Conservation (phyloP, 2,113 vertebrate genomes). For the Phoenicopterus ruber region DNA sequence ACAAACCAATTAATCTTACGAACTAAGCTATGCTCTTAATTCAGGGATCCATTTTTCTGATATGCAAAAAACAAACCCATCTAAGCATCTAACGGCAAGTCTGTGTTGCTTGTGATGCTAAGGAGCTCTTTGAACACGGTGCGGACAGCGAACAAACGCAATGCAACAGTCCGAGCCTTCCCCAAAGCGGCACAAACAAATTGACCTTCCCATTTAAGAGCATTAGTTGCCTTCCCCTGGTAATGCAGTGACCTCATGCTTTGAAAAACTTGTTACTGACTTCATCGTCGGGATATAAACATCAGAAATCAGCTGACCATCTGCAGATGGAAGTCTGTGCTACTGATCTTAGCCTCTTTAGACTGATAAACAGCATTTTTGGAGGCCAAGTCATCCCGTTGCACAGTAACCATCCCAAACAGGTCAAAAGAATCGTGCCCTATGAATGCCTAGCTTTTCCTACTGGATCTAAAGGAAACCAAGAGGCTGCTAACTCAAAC, state of each 20-base stretch:
- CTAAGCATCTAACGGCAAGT: neutral
- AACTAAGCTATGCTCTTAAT: neutral
- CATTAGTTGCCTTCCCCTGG: neutral
- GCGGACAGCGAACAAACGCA: neutral
- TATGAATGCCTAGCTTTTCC: neutral
- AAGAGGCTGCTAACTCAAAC: neutral
- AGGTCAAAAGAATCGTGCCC: neutral
- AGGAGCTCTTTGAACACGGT: neutral
- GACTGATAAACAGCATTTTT: neutral
- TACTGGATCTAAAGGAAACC: neutral
- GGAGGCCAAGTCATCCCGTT: neutral
- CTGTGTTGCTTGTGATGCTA: neutral
- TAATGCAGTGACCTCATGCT: neutral
- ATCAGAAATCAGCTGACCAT: neutral
- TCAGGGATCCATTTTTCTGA: neutral
- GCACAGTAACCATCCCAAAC: rapidly evolving
- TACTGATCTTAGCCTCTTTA: neutral
- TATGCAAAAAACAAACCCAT: neutral
- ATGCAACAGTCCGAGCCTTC: neutral
- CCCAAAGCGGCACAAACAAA: neutral
- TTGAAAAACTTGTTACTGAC: neutral
- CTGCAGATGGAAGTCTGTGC: neutral
- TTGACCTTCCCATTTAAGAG: neutral
- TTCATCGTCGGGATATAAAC: neutral
- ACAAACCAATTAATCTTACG: neutral